A percentile compares a stretch with the other conserved stretches of the same genome.
Evolutionary conservation across 2,888 invertebrate genomes (phyloP).

Genomic region (Oscheius myriophilus): DNA sequence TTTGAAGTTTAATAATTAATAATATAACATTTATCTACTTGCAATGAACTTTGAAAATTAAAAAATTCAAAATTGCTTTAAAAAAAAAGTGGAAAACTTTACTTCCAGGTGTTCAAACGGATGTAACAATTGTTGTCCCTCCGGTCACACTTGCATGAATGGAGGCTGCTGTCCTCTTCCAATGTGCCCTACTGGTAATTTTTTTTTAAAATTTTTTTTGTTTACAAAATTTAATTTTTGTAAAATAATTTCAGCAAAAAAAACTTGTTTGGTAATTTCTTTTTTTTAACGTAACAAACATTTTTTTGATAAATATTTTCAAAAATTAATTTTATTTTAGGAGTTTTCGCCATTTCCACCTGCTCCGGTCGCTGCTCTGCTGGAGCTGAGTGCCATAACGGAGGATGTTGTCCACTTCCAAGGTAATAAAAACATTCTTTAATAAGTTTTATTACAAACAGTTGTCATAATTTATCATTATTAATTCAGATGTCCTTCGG

Average conservation of each 20-base stretch:
- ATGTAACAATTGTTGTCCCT: conserved; percentile 50
- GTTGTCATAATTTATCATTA: not conserved
- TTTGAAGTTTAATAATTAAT: no score
- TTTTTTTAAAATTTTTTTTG: no score
- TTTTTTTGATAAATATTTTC: no score
- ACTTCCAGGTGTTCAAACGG: conserved; percentile 46
- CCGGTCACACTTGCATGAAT: conserved; percentile 47
- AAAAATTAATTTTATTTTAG: conserved; percentile 17
- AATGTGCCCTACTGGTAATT: conserved; percentile 51
- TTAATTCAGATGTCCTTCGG: conserved; percentile 53
- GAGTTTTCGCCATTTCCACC: conserved; percentile 40
- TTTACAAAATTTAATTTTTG: no score
- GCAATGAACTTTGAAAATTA: no score
- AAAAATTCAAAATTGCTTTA: not conserved
- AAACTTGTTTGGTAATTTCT: no score
- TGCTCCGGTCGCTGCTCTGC: conserved; percentile 49
- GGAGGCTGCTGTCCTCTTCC: conserved; percentile 64
- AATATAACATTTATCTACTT: no score
- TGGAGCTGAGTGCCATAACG: conserved; percentile 60
- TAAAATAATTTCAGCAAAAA: no score
- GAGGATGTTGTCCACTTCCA: conserved; percentile 65
- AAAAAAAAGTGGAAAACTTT: not conserved
- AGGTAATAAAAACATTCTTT: conserved; percentile 16
- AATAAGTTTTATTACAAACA: not conserved
- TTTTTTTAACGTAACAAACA: conserved; percentile 4